Base-by-base conservation (phyloP, 2,113 vertebrate genomes). In the Camelus bactrianus region DNA sequence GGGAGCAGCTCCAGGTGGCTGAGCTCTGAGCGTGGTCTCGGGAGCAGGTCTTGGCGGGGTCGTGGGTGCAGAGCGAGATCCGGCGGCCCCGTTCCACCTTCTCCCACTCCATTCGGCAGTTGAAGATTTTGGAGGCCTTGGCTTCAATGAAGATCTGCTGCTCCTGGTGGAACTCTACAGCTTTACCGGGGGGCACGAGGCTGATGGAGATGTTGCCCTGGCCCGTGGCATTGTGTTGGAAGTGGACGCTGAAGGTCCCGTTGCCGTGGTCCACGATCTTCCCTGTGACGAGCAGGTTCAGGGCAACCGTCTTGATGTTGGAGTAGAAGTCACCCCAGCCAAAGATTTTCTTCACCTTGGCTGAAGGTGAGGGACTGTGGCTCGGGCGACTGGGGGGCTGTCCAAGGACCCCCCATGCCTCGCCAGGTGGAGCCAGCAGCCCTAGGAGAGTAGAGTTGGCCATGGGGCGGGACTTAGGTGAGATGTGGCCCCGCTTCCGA, bases 301-400 rank as follows among this genome's bases (percentile, higher is more conserved):
- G 98, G 95, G 99, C 99, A 77, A 99, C 99, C 0, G 99, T 99
- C 98, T 99, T 99, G 99, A 99, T 99, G 95, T 99, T 99, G 98
- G 99, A 99, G 95, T 99, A 99, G 98, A 99, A 99, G 96, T 99
- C 99, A 0, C 99, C 99, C 99, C 99, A 99, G 98, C 99, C 99
- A 28, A 99, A 99, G 99, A 99, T 99, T 96, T 99, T 99, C 98
- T 99, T 99, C 83, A 99, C 99, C 95, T 99, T 98, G 96, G 99
- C 99, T 0, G 99, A 98, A 8, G 96, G 95, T 46, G 99, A 98
- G 15, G 99, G 98, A 8, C 99, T 99, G 73, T 99, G 98, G 7
- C 98, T 99, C 2, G 98, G 99, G 79, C 99, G 98, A 50, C 99
- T 98, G 7, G 95, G 99, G 30, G 98, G 69, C 38, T 99, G 99